Evolutionary conservation across 2,888 invertebrate species (phyloP).

Genomic region (Sphaeridia pumilis): DNA sequence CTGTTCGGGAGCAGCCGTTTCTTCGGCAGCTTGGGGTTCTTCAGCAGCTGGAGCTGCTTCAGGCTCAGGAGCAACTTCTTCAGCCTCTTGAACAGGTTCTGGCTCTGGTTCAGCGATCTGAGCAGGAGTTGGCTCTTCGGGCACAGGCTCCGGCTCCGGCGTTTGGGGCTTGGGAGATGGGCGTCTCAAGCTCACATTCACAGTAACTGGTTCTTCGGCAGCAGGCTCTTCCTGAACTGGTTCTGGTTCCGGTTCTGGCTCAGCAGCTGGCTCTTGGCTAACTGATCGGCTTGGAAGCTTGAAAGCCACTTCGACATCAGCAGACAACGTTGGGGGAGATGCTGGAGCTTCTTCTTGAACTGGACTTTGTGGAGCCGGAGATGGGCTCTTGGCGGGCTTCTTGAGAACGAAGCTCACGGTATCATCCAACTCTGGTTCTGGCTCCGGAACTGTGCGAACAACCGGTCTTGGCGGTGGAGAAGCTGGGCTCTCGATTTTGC

Average conservation of each 20-base stretch:
- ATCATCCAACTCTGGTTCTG: constrained; percentile 12
- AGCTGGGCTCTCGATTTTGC: constrained; percentile 4
- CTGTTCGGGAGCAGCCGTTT: not conserved
- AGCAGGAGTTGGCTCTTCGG: constrained; percentile 17
- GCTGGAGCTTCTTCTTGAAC: constrained; percentile 14
- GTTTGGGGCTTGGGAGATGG: constrained; percentile 10
- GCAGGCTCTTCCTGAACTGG: constrained; percentile 5
- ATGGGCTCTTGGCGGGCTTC: constrained; percentile 17
- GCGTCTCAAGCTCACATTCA: constrained; percentile 2
- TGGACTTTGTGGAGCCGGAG: constrained; percentile 9
- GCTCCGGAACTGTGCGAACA: too few relatives aligned
- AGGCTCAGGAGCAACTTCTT: not conserved
- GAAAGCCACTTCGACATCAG: constrained; percentile 9
- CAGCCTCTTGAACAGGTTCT: constrained; percentile 7
- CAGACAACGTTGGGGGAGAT: constrained; percentile 16
- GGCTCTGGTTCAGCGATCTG: constrained; percentile 10
- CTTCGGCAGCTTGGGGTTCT: not conserved
- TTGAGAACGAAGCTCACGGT: constrained; percentile 21
- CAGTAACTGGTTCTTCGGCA: constrained; percentile 5
- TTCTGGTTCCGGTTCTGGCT: constrained; percentile 4
- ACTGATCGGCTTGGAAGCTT: constrained; percentile 10
- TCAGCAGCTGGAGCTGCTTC: constrained; percentile 1
- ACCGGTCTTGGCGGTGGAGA: constrained; percentile 1
- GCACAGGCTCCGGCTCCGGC: constrained; percentile 16
- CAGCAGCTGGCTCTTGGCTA: not conserved